A percentile compares a stretch with the other conserved stretches of the same genome.
Conservation (phyloP, 1,140 invertebrate species). For the Idris sp. region DNA sequence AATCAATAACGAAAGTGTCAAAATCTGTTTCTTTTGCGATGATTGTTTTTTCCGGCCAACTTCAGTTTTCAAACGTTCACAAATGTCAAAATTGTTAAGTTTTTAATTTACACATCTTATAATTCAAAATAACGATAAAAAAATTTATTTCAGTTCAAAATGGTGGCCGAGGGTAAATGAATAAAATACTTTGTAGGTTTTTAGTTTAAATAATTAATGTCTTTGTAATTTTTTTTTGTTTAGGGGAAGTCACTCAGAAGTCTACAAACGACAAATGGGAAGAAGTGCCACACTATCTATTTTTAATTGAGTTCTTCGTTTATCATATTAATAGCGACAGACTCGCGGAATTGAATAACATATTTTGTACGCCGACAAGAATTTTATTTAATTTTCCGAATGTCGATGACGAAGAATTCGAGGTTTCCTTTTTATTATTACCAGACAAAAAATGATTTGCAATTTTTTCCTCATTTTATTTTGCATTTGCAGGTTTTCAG, state of each 20-base stretch:
- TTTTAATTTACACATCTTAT: slow-evolving; percentile 1
- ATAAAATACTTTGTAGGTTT: too few species aligned
- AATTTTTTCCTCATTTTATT: not conserved
- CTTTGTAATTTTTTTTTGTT: not conserved
- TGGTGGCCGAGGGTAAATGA: not conserved
- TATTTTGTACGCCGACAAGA: slow-evolving; percentile 72
- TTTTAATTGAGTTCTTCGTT: slow-evolving; percentile 72
- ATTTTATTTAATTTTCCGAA: slow-evolving; percentile 68
- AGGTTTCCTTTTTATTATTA: slow-evolving; percentile 29
- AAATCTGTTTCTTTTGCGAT: not conserved
- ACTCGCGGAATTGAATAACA: slow-evolving; percentile 69
- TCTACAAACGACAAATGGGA: not conserved
- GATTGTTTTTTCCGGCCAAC: slow-evolving; percentile 2
- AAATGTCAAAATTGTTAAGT: slow-evolving; percentile 34
- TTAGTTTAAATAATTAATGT: not conserved
- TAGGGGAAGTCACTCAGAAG: not conserved
- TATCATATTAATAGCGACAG: slow-evolving; percentile 66
- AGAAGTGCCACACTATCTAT: slow-evolving; percentile 65
- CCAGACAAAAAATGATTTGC: slow-evolving; percentile 4
- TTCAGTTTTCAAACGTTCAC: slow-evolving; percentile 16
- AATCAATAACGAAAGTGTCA: not conserved
- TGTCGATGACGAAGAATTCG: slow-evolving; percentile 64
- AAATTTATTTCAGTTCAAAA: slow-evolving; percentile 2
- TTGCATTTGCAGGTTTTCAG: slow-evolving; percentile 55
- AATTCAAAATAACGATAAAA: not conserved